phyloP scores from a whole-genome alignment of 2,113 vertebrate species.

The Equus przewalskii region DNA sequence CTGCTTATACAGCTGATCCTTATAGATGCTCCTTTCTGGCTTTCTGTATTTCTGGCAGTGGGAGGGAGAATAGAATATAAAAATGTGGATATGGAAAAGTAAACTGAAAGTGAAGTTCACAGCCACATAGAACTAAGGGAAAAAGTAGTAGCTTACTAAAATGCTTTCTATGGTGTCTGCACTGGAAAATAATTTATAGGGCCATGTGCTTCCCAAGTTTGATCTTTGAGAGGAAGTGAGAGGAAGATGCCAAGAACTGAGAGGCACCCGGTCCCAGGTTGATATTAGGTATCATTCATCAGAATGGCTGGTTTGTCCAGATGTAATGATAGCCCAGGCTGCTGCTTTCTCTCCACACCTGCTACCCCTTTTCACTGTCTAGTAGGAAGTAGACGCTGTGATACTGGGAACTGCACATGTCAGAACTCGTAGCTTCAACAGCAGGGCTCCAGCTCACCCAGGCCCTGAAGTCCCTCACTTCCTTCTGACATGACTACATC shows the following conservation, averaged over 20 bases:
- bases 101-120: constrained; percentile 78
- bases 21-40: constrained; percentile 37
- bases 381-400: background rate
- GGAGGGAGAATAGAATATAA: constrained; percentile 42
- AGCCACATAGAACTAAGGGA: constrained; percentile 74
- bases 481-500: background rate
- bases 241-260: constrained; percentile 63
- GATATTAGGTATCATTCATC: constrained; percentile 74
- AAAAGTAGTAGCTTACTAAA: constrained; percentile 52
- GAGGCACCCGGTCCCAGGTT: constrained; percentile 6
- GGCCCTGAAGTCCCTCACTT: background rate
- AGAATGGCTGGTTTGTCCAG: constrained; percentile 77
- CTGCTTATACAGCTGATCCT: background rate
- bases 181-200: constrained; percentile 78
- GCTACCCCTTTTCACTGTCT: constrained; percentile 46
- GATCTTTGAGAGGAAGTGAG: constrained; percentile 70
- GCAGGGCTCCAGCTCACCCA: background rate
- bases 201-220: constrained; percentile 70
- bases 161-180: constrained; percentile 22
- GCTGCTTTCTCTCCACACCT: constrained; percentile 51
- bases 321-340: constrained; percentile 69
- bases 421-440: background rate
- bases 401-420: background rate
- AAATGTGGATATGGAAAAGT: constrained; percentile 64
- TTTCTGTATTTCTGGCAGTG: constrained; percentile 25